Percentiles rank a stretch among this genome's conserved stretches.
Evolutionary conservation across 2,113 vertebrate genomes (phyloP).

Genomic region (Equus przewalskii): DNA sequence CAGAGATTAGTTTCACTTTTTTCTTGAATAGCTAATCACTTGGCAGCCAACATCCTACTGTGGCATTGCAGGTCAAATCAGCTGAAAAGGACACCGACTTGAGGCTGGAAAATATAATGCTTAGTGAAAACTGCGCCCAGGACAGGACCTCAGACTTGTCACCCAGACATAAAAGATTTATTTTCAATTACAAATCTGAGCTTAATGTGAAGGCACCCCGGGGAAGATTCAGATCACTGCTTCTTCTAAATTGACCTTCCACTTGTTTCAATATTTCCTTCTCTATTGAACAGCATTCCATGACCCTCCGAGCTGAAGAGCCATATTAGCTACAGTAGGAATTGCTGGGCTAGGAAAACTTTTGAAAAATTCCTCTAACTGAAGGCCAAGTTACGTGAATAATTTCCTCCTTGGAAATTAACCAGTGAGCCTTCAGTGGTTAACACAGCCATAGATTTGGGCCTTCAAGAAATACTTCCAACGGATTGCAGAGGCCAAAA

Average conservation of each 20-base stretch:
- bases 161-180: conserved; percentile 73
- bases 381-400: conserved; percentile 47
- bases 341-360: conserved; percentile 37
- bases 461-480: not conserved
- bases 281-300: not conserved
- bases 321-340: conserved; percentile 34
- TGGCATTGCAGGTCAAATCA: conserved; percentile 69
- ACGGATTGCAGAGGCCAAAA: not conserved
- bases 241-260: conserved; percentile 75
- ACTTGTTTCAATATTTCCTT: conserved; percentile 74
- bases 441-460: not conserved
- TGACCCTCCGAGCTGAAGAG: conserved; percentile 67
- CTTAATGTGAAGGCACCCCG: conserved; percentile 62
- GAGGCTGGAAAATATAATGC: conserved; percentile 69
- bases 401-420: conserved; percentile 34
- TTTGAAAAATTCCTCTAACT: conserved; percentile 57
- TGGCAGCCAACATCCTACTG: conserved; percentile 60
- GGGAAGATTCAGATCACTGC: conserved; percentile 71
- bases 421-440: not conserved
- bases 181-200: conserved; percentile 77
- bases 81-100: conserved; percentile 71
- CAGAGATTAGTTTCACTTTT: conserved; percentile 76
- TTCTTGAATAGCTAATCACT: conserved; percentile 67
- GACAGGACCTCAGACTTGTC: conserved; percentile 68
- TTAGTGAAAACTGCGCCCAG: conserved; percentile 68